Evolutionary conservation across 2,888 invertebrate species (phyloP), one percentile per base, ranked within the genome.

Genomic region (Norana najaformis): DNA sequence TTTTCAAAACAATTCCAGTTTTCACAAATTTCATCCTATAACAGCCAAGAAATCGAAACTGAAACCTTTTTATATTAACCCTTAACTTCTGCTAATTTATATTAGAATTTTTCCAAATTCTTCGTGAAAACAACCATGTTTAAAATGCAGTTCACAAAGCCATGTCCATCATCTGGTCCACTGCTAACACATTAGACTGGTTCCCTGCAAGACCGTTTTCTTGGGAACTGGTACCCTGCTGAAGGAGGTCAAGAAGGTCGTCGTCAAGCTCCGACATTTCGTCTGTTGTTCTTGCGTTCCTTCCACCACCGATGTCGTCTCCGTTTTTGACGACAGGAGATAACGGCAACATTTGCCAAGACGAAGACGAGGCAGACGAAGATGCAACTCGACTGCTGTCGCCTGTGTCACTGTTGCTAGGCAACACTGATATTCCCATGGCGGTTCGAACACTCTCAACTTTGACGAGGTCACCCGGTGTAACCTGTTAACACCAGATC

Each of bases 381-480:
- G 85, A 37, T 20, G 16, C 37, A 14, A 20, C 85, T 23, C 0
- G 37, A 36, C 35, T n/a, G 85, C 37, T 85, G 85, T 37, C 85
- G 36, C 85, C 11, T 0, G 85, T 35, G 85, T 85, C 85, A 23
- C 18, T 8, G 37, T 37, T 85, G 85, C 35, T 37, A 35, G 85
- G 36, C 85, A 85, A 36, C 85, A 85, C n/a, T 14, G 88, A n/a
- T 36, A 90, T 85, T 30, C 90, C 89, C 89, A 91, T 89, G 69
- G 89, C 91, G 3, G 30, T 30, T 30, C 90, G 39, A 30, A 91
- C 35, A 13, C 69, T 83, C 36, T 90, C 83, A 1, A 82, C 53
- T 37, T 39, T 88, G 14, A 90, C 90, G 35, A 91, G 39, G n/a
- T 91, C 91, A 34, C 88, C 90, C 14, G 91, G 91, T 16, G 37